Evolutionary conservation across 2,113 vertebrate genomes (phyloP), one percentile per base, ranked within the genome.

Genomic region (Rhabdornis inornatus): DNA sequence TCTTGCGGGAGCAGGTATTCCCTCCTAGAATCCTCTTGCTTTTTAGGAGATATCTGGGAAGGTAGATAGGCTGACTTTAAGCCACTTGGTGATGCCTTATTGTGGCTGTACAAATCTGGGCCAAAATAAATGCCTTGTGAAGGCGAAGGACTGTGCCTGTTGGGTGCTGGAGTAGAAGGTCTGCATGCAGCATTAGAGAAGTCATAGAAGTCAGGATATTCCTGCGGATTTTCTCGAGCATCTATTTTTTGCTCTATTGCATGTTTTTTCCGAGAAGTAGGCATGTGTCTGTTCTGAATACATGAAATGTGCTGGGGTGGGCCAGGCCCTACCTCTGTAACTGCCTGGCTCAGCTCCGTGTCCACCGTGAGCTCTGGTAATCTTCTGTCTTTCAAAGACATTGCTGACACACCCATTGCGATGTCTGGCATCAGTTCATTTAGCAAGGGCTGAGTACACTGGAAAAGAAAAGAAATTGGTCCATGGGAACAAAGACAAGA

Each of bases 391-490:
- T 99, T 99, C 72, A 99, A 97, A 55, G 99, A 99, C 98, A 99
- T 98, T 14, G 99, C 98, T 9, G 99, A 99, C 60, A 99, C 99
- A 4, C 99, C 99, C 97, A 99, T 99, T 6, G 99, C 99, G 3
- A 99, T 99, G 92, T 99, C 99, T 25, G 99, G 99, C 99, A 99
- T 99, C 96, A 99, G 98, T 77, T 99, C 99, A 63, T 99, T 99
- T 23, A 99, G 98, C 87, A 99, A 98, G 28, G 99, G 99, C 89
- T 99, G 99, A 96, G 98, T 97, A 84, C 97, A 98, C 99, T 99
- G 98, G 28, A 96, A 97, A 83, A 97, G 92, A 57, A 80, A 94
- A 95, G 52, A 93, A 65, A 91, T 10, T 10, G 21, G 77, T 60
- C 31, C 30, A 40, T 53, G 63, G 28, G 83, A 81, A 64, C 53